Evolutionary conservation across 2,797 vertebrate species (phyloP), one percentile per base, ranked within the genome.

Genomic region (Fratercula arctica): DNA sequence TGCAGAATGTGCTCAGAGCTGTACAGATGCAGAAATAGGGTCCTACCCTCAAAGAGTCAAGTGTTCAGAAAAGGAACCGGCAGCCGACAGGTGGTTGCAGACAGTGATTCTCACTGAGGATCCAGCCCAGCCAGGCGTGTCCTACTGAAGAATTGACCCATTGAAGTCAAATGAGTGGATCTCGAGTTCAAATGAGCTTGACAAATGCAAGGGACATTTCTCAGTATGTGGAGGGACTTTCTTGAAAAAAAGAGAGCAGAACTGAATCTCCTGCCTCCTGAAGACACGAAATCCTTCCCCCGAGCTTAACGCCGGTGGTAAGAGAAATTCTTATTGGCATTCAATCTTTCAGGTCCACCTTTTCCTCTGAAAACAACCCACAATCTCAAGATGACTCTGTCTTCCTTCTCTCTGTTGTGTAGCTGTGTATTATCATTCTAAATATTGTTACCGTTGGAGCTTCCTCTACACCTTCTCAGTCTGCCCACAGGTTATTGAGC

Each of bases 141-240:
- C 89, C 57, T 75, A 5, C 64, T 33, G 66, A 75, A 91, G 87
- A 94, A 92, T 74, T 93, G 89, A 91, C 81, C 90, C 83, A 94
- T 45, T 93, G 86, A 96, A 96, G 66, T 92, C 51, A 91, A 85
- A 84, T 54, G 75, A 72, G 56, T 3, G 8, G 61, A 91, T 85
- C 73, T 93, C 35, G 80, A 64, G 39, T 90, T 94, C 63, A 96
- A 92, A 92, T 73, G 76, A 89, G 21, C 75, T 93, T 94, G 82
- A 89, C 87, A 89, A 89, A 70, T 89, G 39, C 48, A 88, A 78
- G 37, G 51, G 63, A 86, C 73, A 79, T 86, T 93, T 93, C 63
- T 95, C 48, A 67, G 51, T 79, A 24, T 66, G 57, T 66, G 50
- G 26, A 57, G 28, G 20, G 29, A 79, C 54, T 56, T 84, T 66